Evolutionary conservation across 2,113 vertebrate species (phyloP).

Genomic region (Scartelaos histophorus): DNA sequence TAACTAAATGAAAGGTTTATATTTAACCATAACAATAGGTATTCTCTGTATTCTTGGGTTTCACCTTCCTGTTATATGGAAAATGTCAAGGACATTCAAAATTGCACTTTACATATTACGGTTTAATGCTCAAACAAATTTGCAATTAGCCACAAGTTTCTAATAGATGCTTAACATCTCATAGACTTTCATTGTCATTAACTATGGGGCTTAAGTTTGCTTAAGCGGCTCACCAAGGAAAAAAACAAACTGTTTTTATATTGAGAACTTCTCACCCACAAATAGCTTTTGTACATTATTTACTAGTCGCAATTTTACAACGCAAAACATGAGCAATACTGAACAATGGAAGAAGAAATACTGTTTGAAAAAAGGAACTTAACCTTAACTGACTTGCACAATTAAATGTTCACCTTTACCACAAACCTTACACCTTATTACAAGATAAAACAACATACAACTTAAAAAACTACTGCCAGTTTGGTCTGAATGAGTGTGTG

Average conservation of each 20-base stretch:
- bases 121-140: no score
- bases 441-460: not conserved
- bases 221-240: not conserved
- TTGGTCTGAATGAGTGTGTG: not conserved
- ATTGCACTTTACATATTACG: no score
- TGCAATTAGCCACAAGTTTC: no score
- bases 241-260: constrained; percentile 18
- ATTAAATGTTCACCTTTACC: not conserved
- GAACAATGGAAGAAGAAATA: not conserved
- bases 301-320: constrained; percentile 6
- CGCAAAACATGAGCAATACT: not conserved
- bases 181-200: not conserved
- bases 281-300: constrained; percentile 12
- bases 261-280: not conserved
- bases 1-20: no score
- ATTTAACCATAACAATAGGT: no score
- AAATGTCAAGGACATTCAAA: no score
- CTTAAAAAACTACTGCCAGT: not conserved
- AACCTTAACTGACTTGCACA: not conserved
- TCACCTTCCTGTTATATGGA: no score
- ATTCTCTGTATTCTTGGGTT: no score
- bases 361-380: not conserved
- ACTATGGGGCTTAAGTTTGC: not conserved
- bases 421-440: not conserved
- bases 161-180: no score